Conservation (phyloP, 2,113 vertebrate genomes). For the Ciconia stormi region DNA sequence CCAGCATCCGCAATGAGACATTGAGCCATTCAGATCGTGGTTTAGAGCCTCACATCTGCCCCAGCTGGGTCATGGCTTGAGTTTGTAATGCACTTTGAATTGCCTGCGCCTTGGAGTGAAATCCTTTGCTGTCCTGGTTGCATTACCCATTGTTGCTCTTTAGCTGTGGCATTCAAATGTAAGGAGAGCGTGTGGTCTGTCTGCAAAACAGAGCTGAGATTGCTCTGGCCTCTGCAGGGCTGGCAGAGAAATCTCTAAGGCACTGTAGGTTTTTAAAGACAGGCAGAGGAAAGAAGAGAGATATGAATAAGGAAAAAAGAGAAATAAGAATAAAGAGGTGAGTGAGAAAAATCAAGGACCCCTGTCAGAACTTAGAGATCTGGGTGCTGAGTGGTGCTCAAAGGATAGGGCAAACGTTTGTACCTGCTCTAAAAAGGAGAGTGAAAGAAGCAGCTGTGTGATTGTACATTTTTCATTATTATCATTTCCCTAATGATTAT, state of each 20-base stretch:
- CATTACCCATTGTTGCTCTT: neutral
- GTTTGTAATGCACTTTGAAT: neutral
- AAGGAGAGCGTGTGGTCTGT: rapidly evolving
- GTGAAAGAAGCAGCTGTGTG: neutral
- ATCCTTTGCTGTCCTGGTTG: neutral
- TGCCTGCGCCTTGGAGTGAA: neutral
- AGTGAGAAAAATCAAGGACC: neutral
- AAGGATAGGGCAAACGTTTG: neutral
- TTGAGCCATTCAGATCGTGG: rapidly evolving
- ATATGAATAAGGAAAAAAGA: neutral
- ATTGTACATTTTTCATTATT: neutral
- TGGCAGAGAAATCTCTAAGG: neutral
- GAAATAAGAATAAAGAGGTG: neutral
- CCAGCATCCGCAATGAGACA: neutral
- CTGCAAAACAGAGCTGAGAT: neutral
- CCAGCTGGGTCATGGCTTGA: neutral
- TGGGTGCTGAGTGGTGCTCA: rapidly evolving
- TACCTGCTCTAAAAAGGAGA: neutral
- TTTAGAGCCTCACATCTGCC: neutral
- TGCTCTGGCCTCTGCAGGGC: neutral
- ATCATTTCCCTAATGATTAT: neutral
- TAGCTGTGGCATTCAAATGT: rapidly evolving
- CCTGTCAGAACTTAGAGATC: neutral
- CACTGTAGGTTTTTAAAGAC: neutral
- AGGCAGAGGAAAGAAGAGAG: neutral